Base-by-base conservation (phyloP, 1,140 invertebrate genomes). In the Acromyrmex echinatior region DNA sequence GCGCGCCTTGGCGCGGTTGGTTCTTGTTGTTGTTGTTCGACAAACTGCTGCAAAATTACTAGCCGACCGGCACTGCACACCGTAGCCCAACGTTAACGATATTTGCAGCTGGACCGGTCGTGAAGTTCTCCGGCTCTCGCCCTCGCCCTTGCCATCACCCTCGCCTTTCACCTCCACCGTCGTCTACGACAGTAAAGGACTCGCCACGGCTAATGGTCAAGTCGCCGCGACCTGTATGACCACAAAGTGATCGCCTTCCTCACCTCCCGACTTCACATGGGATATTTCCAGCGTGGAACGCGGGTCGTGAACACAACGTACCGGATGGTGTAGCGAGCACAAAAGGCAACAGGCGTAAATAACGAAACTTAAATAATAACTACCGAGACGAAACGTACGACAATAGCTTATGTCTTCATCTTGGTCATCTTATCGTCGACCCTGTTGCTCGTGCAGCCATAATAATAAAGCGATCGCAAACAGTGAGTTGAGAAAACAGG, bases 31-130 rank as follows among this genome's bases (percentile, higher is more conserved):
- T 91, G 90, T 92, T 93, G 92, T 92, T 92, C 86, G 87, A 87
- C 91, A 93, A 94, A 94, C 93, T 94, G 90, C 77, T 89, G 87
- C 73, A 91, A 94, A 94, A 94, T 93, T 93, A 93, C 93, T 91
- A 91, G 90, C 90, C 87, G 90, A 73, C 88, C 86, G 81, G 70
- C 76, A 87, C 88, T 88, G 86, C 88, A 79, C 79, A 78, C 77
- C 71, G 81, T 73, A 84, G 86, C 73, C 76, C 86, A 86, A 89
- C 92, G 93, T 93, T 94, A 94, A 94, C 92, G 93, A 94, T 94
- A 94, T 94, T 94, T 94, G 93, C 92, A 93, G 92, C 88, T 39
- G 86, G 88, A 92, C 91, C 92, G 81, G 76, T 91, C 90, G 80
- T 82, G 77, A 93, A 94, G 90, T 94, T 94, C 92, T 89, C 87